These are phyloP conservation scores for Chrysocyon brachyurus DNA, from an alignment of 2,797 vertebrate species.

Conservation along the genomic window DNA sequence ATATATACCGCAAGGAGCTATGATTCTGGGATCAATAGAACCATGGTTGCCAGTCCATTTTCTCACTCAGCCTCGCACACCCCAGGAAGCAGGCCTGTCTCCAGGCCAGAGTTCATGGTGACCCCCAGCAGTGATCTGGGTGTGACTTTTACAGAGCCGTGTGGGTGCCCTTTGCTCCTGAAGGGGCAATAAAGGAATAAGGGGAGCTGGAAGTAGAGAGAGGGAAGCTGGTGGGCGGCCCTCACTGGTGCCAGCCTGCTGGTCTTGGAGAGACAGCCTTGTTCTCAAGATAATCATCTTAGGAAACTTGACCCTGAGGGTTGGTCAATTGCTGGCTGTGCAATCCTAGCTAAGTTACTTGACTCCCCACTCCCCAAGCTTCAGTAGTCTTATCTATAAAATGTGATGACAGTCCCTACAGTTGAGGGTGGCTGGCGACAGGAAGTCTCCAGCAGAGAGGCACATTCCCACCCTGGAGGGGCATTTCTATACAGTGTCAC, in stretches of 20 bases:
- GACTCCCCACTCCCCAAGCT: accelerated
- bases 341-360: neutral
- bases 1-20: neutral
- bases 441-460: neutral
- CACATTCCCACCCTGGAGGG: accelerated
- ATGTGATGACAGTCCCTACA: neutral
- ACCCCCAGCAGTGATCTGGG: neutral
- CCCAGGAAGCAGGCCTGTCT: neutral
- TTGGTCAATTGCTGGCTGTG: neutral
- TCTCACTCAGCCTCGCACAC: accelerated
- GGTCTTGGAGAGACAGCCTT: neutral
- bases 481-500: neutral
- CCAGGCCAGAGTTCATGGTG: neutral
- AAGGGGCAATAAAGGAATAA: neutral
- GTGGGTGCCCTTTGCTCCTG: neutral
- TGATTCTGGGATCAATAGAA: neutral
- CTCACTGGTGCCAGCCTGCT: neutral
- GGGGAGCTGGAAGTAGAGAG: accelerated
- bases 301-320: neutral
- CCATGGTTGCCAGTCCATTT: accelerated
- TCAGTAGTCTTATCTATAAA: neutral
- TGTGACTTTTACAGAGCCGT: neutral
- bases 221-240: neutral
- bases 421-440: neutral
- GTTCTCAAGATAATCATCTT: neutral